Conservation (phyloP, 1,140 invertebrate genomes). For the Marisa cornuarietis region DNA sequence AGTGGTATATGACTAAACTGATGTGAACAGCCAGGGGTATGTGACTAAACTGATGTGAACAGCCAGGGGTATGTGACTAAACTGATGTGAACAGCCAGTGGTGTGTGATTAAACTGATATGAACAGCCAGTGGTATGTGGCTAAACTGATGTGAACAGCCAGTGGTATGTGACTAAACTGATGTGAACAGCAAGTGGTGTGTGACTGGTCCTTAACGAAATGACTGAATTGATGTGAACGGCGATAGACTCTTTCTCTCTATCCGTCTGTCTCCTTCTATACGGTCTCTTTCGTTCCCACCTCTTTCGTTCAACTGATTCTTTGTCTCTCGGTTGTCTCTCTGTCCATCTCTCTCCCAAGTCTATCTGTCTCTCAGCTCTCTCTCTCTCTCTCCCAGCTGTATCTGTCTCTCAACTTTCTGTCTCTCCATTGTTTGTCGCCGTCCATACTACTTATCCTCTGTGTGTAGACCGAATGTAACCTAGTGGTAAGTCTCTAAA, state of each 20-base stretch:
- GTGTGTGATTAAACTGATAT: too few relatives aligned
- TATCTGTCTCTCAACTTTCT: background rate
- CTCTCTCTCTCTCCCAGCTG: slow-evolving; percentile 11
- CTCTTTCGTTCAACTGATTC: background rate
- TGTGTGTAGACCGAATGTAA: background rate
- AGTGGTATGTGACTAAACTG: background rate
- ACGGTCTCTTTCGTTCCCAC: background rate
- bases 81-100: too few relatives aligned
- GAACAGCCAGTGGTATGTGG: too few relatives aligned
- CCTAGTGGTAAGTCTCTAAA: background rate
- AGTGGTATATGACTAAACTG: too few relatives aligned
- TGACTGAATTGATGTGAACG: background rate
- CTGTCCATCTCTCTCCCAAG: background rate
- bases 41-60: too few relatives aligned
- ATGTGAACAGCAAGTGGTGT: background rate
- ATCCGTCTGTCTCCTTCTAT: background rate
- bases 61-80: too few relatives aligned
- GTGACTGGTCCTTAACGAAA: too few relatives aligned
- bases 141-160: too few relatives aligned
- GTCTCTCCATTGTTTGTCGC: background rate
- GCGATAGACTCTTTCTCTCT: background rate
- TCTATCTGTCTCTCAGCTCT: background rate
- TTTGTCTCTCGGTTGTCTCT: background rate
- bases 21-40: too few relatives aligned
- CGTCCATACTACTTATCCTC: background rate